phyloP scores from a whole-genome alignment of 2,888 invertebrate species.

The Nephrotoma guestfalica region DNA sequence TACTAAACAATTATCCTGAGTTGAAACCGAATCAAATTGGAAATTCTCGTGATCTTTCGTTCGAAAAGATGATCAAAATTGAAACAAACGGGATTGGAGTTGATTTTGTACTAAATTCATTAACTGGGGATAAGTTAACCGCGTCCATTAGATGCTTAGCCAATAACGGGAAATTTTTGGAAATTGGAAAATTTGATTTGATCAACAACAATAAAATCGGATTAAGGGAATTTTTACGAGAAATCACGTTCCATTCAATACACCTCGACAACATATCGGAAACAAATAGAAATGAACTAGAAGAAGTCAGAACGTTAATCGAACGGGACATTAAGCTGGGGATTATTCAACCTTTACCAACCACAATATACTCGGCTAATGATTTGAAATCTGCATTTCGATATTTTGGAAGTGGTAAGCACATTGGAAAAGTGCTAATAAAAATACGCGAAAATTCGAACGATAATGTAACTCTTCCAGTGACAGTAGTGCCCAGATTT shows the following conservation, averaged over 20 bases:
- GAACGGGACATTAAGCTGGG: constrained; percentile 48
- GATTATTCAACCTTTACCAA: constrained; percentile 51
- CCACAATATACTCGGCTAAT: constrained; percentile 45
- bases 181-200: constrained; percentile 78
- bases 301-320: constrained; percentile 39
- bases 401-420: constrained; percentile 52
- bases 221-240: constrained; percentile 51
- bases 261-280: constrained; percentile 55
- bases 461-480: constrained; percentile 19
- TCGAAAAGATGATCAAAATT: constrained; percentile 69
- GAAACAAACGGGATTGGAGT: constrained; percentile 79
- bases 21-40: constrained; percentile 56
- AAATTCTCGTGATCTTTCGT: constrained; percentile 73
- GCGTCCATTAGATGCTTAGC: constrained; percentile 50
- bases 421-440: constrained; percentile 57
- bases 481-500: constrained; percentile 21
- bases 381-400: constrained; percentile 60
- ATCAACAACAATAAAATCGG: constrained; percentile 46
- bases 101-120: constrained; percentile 78
- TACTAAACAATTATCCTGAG: constrained; percentile 38
- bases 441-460: constrained; percentile 23
- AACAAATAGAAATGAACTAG: constrained; percentile 15
- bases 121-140: constrained; percentile 80
- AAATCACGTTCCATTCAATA: constrained; percentile 62
- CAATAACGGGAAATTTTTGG: constrained; percentile 53